A percentile compares a stretch with the other conserved stretches of the same genome.
These are phyloP conservation scores for Macrobrachium nipponense DNA, from an alignment of 1,140 invertebrate species.

Conservation along the genomic window DNA sequence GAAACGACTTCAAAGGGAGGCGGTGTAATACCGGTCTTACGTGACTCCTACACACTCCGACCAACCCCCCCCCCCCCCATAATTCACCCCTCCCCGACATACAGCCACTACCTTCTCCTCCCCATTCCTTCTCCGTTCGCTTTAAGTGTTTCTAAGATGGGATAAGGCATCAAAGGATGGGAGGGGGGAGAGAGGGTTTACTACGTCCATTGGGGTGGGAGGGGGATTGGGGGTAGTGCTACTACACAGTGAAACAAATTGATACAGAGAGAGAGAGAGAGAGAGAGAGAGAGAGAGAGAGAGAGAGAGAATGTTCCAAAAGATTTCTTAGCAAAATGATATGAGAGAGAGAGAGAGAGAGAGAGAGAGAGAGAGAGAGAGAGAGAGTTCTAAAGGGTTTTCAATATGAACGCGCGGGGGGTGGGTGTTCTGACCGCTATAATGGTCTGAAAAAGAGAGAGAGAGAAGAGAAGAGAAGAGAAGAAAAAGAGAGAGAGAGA, in stretches of 20 bases:
- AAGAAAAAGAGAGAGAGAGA: no score
- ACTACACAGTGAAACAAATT: background rate
- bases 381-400: background rate
- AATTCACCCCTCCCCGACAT: background rate
- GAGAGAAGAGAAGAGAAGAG: no score
- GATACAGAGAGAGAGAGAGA: slow-evolving; percentile 25
- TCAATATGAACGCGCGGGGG: background rate
- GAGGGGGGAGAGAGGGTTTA: background rate
- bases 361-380: slow-evolving; percentile 28
- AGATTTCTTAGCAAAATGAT: no score
- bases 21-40: no score
- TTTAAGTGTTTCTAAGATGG: background rate
- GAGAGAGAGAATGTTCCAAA: slow-evolving; percentile 9
- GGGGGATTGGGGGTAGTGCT: background rate
- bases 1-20: no score
- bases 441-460: no score
- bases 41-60: background rate
- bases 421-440: no score
- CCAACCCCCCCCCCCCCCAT: background rate
- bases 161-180: no score
- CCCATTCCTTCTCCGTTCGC: background rate
- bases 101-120: background rate
- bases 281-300: slow-evolving; percentile 30
- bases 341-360: slow-evolving; percentile 27
- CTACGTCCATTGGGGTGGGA: background rate